Evolutionary conservation across 2,888 invertebrate genomes (phyloP).

Genomic region (Eledona agricola): DNA sequence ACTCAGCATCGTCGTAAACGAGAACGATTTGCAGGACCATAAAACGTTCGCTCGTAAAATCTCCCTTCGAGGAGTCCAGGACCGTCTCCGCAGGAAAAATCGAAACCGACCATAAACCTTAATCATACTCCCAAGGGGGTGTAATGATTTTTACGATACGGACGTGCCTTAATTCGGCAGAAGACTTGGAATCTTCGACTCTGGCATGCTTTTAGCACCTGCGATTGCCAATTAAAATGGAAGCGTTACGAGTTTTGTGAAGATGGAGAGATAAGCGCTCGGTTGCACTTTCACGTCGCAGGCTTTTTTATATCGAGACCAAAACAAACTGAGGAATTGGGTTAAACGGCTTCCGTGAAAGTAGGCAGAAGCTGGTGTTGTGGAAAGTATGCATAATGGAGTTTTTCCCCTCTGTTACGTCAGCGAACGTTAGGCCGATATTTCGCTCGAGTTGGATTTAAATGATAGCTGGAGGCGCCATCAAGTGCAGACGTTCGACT

Average conservation of each 20-base stretch:
- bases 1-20: slow-evolving; percentile 46
- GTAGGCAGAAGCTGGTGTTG: not conserved
- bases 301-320: slow-evolving; percentile 6
- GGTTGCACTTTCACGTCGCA: slow-evolving; percentile 34
- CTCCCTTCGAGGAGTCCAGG: slow-evolving; percentile 36
- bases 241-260: slow-evolving; percentile 22
- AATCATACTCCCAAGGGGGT: slow-evolving; percentile 17
- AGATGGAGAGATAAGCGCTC: slow-evolving; percentile 28
- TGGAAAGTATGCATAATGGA: slow-evolving; percentile 1
- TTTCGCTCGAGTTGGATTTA: slow-evolving; percentile 2
- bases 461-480: slow-evolving; percentile 2
- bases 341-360: slow-evolving; percentile 21
- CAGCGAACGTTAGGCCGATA: slow-evolving; percentile 4
- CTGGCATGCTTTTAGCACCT: slow-evolving; percentile 28
- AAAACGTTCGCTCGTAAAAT: slow-evolving; percentile 49
- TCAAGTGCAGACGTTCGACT: slow-evolving; percentile 6
- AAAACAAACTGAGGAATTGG: slow-evolving; percentile 13
- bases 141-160: slow-evolving; percentile 19
- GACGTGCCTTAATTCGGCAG: slow-evolving; percentile 8
- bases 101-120: slow-evolving; percentile 27
- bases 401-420: not conserved
- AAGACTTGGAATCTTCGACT: not conserved
- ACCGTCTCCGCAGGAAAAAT: slow-evolving; percentile 21
- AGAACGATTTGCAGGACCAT: slow-evolving; percentile 47
- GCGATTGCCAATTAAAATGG: slow-evolving; percentile 33